Conservation (phyloP, 2,888 invertebrate genomes). For the Rapana venosa region DNA sequence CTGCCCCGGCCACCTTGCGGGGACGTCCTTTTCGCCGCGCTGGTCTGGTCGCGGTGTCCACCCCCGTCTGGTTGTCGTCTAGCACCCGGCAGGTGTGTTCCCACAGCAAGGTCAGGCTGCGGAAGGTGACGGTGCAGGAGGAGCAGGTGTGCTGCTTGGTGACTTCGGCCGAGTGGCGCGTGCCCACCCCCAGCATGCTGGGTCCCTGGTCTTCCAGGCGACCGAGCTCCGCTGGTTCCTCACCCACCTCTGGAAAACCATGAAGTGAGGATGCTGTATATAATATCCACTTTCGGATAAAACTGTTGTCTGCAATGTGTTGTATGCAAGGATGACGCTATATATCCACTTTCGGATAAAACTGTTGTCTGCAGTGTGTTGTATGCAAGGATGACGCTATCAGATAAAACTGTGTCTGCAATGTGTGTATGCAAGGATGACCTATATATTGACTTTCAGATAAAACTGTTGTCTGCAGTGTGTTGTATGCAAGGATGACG, state of each 20-base stretch:
- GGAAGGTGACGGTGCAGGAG: slow-evolving; percentile 42
- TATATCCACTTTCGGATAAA: too few species aligned
- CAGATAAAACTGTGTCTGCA: too few species aligned
- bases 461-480: too few species aligned
- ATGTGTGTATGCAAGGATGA: too few species aligned
- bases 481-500: too few species aligned
- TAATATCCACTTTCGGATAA: too few species aligned
- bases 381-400: too few species aligned
- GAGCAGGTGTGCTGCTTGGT: slow-evolving; percentile 24
- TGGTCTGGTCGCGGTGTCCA: slow-evolving; percentile 32
- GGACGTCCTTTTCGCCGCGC: slow-evolving; percentile 49
- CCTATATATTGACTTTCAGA: too few species aligned
- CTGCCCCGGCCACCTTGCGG: slow-evolving; percentile 39
- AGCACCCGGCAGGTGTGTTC: slow-evolving; percentile 45
- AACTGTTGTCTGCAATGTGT: too few species aligned
- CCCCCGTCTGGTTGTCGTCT: background rate
- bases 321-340: too few species aligned
- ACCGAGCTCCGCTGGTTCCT: background rate
- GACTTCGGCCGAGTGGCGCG: background rate
- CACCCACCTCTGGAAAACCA: background rate
- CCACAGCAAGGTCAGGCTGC: slow-evolving; percentile 42
- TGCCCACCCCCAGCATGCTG: background rate
- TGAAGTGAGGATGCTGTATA: background rate
- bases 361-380: too few species aligned
- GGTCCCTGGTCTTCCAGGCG: background rate